Conservation (phyloP, 2,888 invertebrate species). For the Odontomyia ornata region DNA sequence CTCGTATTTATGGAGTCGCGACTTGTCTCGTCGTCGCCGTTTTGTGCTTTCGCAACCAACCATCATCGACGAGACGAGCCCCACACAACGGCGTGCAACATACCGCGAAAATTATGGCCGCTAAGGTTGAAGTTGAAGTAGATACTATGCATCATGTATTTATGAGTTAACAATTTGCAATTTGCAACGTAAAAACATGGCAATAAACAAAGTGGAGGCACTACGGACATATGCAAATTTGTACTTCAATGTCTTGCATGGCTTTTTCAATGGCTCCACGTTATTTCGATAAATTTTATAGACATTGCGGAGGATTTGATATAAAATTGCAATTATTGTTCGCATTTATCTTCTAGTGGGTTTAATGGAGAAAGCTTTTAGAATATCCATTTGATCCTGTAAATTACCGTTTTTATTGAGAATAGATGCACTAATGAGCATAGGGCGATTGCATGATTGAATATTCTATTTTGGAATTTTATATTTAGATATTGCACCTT, state of each 20-base stretch:
- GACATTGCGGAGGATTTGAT: not conserved
- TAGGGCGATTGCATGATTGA: no score
- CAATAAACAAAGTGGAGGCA: slow-evolving; percentile 14
- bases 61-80: no score
- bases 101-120: slow-evolving; percentile 23
- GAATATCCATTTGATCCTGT: no score
- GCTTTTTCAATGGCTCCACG: slow-evolving; percentile 6
- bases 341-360: not conserved
- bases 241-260: slow-evolving; percentile 1
- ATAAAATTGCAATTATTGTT: slow-evolving; percentile 12
- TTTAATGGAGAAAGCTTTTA: no score
- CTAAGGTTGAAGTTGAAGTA: slow-evolving; percentile 28
- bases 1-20: not conserved
- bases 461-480: no score
- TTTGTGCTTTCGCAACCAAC: not conserved
- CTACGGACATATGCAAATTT: slow-evolving; percentile 13
- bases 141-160: slow-evolving; percentile 31
- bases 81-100: no score
- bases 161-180: slow-evolving; percentile 21
- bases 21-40: not conserved
- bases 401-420: no score
- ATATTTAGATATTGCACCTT: no score
- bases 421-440: no score
- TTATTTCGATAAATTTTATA: not conserved
- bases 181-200: not conserved